Conservation (phyloP, 2,113 vertebrate genomes). For the Phyllostomus hastatus region DNA sequence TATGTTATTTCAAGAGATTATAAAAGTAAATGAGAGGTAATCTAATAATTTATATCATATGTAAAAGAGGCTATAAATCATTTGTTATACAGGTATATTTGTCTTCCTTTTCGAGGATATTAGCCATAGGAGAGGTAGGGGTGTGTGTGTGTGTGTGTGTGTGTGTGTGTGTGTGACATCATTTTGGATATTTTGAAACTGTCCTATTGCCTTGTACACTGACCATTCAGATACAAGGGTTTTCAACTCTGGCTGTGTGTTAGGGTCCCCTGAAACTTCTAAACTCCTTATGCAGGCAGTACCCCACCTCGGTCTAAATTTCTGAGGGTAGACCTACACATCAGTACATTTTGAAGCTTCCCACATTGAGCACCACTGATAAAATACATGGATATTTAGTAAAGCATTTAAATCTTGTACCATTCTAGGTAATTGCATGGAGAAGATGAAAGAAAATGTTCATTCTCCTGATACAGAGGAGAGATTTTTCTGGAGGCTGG, state of each 20-base stretch:
- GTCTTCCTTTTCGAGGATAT: neutral
- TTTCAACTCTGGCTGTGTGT: neutral
- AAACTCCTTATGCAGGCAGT: neutral
- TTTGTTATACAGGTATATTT: neutral
- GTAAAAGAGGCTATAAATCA: neutral
- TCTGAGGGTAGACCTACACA: neutral
- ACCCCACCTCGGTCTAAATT: neutral
- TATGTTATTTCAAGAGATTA: neutral
- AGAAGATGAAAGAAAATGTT: neutral
- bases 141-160: neutral
- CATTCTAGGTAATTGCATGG: neutral
- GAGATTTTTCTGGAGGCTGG: neutral
- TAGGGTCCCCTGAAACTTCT: neutral
- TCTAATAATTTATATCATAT: neutral
- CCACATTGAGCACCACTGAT: neutral
- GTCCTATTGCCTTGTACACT: neutral
- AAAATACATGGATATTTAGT: neutral
- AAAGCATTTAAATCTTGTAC: neutral
- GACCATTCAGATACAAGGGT: neutral
- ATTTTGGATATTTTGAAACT: neutral
- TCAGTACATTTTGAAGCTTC: neutral
- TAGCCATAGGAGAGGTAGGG: neutral
- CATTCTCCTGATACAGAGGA: neutral
- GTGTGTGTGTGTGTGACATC: neutral
- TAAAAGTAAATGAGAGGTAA: neutral